Conservation (phyloP, 2,797 vertebrate species). For the Girardinus metallicus region DNA sequence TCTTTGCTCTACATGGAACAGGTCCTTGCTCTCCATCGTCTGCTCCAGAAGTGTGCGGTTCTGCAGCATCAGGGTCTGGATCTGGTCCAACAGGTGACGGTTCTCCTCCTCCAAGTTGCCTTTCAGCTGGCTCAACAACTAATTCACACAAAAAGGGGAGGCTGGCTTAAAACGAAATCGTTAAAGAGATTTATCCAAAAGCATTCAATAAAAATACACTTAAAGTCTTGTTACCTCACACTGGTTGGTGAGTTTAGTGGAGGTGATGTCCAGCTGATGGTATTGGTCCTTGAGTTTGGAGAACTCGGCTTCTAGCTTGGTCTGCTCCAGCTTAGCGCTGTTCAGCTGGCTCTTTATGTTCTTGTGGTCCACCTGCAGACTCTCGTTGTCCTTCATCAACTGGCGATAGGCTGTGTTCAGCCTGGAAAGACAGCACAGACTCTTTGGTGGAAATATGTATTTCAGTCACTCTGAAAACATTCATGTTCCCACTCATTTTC, state of each 20-base stretch:
- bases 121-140: conserved; percentile 97
- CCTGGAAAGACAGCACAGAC: conserved; percentile 69
- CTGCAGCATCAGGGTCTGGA: conserved; percentile 97
- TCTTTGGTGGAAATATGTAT: background rate
- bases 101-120: conserved; percentile 99
- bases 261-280: conserved; percentile 96
- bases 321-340: conserved; percentile 92
- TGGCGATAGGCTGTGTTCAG: conserved; percentile 87
- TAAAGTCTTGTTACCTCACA: conserved; percentile 85
- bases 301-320: conserved; percentile 95
- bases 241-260: conserved; percentile 95
- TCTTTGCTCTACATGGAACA: conserved; percentile 97
- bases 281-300: conserved; percentile 95
- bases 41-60: conserved; percentile 96
- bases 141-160: conserved; percentile 27
- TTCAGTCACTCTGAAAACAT: background rate
- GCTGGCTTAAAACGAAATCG: conserved; percentile 6
- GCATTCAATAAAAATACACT: background rate
- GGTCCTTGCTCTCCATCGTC: conserved; percentile 99
- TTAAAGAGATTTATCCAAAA: background rate
- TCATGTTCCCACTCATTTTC: background rate
- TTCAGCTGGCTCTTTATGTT: conserved; percentile 92
- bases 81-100: conserved; percentile 96
- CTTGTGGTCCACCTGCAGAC: conserved; percentile 94
- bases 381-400: conserved; percentile 92